Conservation (phyloP, 2,888 invertebrate species). For the Metacarcinus magister region DNA sequence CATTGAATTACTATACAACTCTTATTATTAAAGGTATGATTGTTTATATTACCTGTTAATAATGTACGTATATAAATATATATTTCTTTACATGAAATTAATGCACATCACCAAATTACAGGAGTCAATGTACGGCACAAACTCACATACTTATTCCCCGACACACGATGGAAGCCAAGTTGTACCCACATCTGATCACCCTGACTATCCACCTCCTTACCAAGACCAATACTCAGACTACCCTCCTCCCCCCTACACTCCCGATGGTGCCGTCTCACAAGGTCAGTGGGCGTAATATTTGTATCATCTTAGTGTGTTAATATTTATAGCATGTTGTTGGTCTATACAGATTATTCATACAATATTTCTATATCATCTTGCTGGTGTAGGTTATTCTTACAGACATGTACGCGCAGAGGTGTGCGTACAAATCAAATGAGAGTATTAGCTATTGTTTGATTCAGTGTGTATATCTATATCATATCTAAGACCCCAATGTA, state of each 20-base stretch:
- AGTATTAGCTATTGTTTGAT: too few relatives aligned
- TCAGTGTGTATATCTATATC: too few relatives aligned
- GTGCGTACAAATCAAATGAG: too few relatives aligned
- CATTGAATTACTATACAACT: not conserved
- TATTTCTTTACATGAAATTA: not conserved
- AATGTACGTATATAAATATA: not conserved
- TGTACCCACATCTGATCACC: constrained; percentile 44
- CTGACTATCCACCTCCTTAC: constrained; percentile 72
- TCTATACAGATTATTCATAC: too few relatives aligned
- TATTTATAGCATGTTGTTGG: too few relatives aligned
- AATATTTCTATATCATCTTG: too few relatives aligned
- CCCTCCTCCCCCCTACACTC: constrained; percentile 78
- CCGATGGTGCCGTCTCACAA: constrained; percentile 75
- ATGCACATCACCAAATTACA: not conserved
- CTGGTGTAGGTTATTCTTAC: too few relatives aligned
- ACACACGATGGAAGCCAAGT: constrained; percentile 68
- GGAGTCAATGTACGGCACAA: constrained; percentile 66
- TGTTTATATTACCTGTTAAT: not conserved
- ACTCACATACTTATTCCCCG: constrained; percentile 74
- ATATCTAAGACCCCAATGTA: too few relatives aligned
- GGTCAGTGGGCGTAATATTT: constrained; percentile 37
- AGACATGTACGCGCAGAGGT: too few relatives aligned
- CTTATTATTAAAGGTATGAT: not conserved
- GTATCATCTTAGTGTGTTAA: not conserved
- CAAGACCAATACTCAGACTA: constrained; percentile 77